Conservation (phyloP, 2,113 vertebrate species). For the Glaucomys volans region DNA sequence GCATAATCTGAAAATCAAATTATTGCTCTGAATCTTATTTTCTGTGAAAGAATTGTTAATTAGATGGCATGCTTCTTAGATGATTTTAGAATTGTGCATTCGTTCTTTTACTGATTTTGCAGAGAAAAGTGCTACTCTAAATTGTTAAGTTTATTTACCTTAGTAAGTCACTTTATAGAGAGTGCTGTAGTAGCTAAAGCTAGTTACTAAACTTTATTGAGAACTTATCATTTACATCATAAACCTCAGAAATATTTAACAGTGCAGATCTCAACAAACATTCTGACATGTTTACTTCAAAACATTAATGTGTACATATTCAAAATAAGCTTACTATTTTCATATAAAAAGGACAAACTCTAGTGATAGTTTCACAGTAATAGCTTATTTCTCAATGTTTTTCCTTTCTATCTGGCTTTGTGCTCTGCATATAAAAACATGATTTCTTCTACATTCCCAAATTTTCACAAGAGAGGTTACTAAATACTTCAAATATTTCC, state of each 20-base stretch:
- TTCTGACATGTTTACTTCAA: background rate
- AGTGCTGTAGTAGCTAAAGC: background rate
- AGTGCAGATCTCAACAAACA: background rate
- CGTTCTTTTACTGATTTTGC: background rate
- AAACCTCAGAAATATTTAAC: background rate
- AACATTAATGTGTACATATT: background rate
- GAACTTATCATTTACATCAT: background rate
- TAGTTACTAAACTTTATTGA: background rate
- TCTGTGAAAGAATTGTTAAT: background rate
- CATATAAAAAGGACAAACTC: background rate
- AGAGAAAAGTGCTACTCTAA: background rate
- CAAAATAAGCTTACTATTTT: background rate
- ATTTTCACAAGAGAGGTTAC: background rate
- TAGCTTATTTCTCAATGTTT: background rate
- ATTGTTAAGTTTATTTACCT: background rate
- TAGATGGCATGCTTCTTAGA: background rate
- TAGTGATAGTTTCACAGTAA: background rate
- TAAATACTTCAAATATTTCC: background rate
- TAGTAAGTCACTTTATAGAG: background rate
- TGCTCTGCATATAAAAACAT: background rate
- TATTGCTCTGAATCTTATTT: background rate
- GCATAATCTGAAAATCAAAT: slow-evolving; percentile 5
- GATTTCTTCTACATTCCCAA: background rate
- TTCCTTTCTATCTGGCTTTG: background rate
- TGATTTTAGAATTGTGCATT: background rate